Base-by-base conservation (phyloP, 2,888 invertebrate genomes). In the Julus scandinavius region DNA sequence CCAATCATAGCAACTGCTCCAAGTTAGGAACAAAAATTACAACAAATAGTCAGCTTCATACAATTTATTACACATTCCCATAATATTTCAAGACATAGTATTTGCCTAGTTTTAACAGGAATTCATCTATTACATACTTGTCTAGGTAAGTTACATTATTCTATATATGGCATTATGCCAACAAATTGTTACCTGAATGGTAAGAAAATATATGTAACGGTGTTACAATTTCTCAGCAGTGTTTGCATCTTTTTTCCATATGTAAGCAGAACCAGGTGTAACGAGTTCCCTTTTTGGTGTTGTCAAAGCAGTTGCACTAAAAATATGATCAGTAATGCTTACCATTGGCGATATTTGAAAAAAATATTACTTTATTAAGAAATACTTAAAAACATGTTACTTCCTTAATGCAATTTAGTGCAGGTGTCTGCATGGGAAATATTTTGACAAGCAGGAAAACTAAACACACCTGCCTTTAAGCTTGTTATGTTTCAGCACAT, bases 61-160 rank as follows among this genome's bases (percentile, higher is more conserved):
- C 58, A 63, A 63, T 63, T 63, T 63, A 63, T 63, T 63, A 63
- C 17, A 63, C n/a, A n/a, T 17, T 63, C n/a, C n/a, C 17, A 63
- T 17, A 63, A n/a, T 63, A 63, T 63, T 63, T 17, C 58, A 17
- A 63, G 58, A 63, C n/a, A 54, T 13, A 63, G 5, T 63, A 63
- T 63, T 63, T 5, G n/a, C 2, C 54, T 54, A 15, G 15, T 54
- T 54, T 54, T 7, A 13, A 54, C 9, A 9, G 15, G 9, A 63
- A 63, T 3, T n/a, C n/a, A 63, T 17, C 58, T 5, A 63, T 54
- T 63, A 63, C 58, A n/a, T 63, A 17, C 58, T 63, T n/a, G n/a
- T n/a, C 58, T 63, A 63, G n/a, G 1, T n/a, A 63, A n/a, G n/a
- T 63, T 63, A 63, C 6, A n/a, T n/a, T 63, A 63, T n/a, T n/a